Evolutionary conservation across 2,797 vertebrate genomes (phyloP), one percentile per base, ranked within the genome.

Genomic region (Falco peregrinus): DNA sequence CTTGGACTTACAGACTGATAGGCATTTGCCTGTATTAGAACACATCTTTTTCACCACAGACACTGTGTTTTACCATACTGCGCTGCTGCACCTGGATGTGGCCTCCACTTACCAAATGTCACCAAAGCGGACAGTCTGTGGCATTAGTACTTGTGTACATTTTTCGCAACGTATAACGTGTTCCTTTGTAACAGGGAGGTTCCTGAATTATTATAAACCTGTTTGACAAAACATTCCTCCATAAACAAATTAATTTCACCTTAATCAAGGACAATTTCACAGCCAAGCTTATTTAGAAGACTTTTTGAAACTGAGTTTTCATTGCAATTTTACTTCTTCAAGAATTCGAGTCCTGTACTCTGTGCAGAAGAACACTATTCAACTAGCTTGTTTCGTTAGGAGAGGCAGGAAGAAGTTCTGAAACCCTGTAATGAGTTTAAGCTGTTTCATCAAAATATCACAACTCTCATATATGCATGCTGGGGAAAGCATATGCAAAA

Each of bases 401-500:
- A 86, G 75, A 48, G 82, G 48, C 56, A 83, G 54, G 29, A 92
- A 77, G 48, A 87, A 76, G 35, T 68, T 51, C 73, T 84, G 63
- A 81, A 94, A 48, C 20, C 39, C 74, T 20, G 1, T 5, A 50
- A 48, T 0, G 53, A 89, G 29, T 81, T 94, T 16, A 70, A 89
- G 53, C 20, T 74, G 53, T 8, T 90, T 26, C 61, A 45, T 5
- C 6, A 5, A 84, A 78, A 13, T 33, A 71, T 9, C 50, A 20
- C 61, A 84, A 59, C n/a, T 59, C 84, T 37, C 25, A 63, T n/a
- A 12, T 11, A 43, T 4, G 4, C 24, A 59, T 54, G 29, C 54
- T 45, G 79, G 73, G 68, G 37, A 92, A 91, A 78, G 51, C 33
- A 22, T 28, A 95, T 70, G 87, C 70, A 94, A 96, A 94, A 96